Percentiles rank a stretch among this genome's conserved stretches.
Evolutionary conservation across 2,797 vertebrate genomes (phyloP).

Genomic region (Melopsittacus undulatus): DNA sequence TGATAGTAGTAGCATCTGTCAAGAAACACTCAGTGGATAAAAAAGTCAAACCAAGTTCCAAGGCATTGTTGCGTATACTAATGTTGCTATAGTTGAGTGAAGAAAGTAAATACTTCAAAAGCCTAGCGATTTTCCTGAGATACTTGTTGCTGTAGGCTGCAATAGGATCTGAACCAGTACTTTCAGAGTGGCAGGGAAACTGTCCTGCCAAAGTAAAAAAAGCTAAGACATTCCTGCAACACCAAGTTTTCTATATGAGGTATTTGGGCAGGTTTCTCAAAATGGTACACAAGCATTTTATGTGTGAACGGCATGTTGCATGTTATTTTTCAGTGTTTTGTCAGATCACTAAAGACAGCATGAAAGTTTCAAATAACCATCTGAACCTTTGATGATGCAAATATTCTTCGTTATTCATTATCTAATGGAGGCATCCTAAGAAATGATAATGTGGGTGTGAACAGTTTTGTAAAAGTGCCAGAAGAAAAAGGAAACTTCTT

Average conservation of each 20-base stretch:
- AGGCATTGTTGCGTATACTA: background rate
- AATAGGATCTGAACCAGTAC: background rate
- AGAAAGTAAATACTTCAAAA: background rate
- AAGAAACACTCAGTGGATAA: background rate
- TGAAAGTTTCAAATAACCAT: background rate
- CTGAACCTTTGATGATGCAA: background rate
- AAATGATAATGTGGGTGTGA: background rate
- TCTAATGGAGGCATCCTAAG: background rate
- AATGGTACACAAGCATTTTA: background rate
- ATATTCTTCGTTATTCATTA: background rate
- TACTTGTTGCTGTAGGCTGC: background rate
- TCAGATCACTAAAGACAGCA: background rate
- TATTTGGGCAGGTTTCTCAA: background rate
- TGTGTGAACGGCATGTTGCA: fast-evolving
- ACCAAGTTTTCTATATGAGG: background rate
- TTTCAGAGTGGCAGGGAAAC: background rate
- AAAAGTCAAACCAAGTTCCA: background rate
- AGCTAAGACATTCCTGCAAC: background rate
- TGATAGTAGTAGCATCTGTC: background rate
- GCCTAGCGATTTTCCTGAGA: background rate
- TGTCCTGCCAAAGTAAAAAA: background rate
- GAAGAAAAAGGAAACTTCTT: background rate
- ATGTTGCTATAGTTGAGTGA: background rate
- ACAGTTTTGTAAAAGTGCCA: background rate
- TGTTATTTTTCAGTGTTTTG: background rate